phyloP scores from a whole-genome alignment of 2,797 vertebrate species.

The Thunnus albacares region DNA sequence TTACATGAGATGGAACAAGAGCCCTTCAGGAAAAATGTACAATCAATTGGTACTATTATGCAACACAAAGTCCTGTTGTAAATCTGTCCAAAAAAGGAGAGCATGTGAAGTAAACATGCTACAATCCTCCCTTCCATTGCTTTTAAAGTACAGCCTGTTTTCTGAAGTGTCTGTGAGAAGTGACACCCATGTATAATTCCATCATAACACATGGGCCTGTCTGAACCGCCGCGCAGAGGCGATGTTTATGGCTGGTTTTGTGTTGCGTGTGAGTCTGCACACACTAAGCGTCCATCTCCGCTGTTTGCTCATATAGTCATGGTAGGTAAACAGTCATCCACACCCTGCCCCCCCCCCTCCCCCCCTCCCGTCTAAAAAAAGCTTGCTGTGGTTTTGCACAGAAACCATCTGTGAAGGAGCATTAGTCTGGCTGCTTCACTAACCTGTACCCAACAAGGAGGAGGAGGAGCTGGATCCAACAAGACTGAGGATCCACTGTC shows the following conservation, averaged over 20 bases:
- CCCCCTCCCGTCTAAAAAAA: constrained; percentile 72
- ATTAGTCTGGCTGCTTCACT: constrained; percentile 32
- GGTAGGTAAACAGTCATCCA: constrained; percentile 65
- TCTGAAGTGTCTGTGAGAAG: constrained; percentile 34
- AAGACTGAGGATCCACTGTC: constrained; percentile 60
- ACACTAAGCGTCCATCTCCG: constrained; percentile 18
- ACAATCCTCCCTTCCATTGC: neutral
- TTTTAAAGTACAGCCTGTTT: constrained; percentile 27
- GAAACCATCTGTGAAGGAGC: constrained; percentile 55
- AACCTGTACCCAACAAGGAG: constrained; percentile 5
- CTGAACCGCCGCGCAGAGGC: constrained; percentile 21
- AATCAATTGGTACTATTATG: constrained; percentile 7
- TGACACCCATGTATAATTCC: constrained; percentile 48
- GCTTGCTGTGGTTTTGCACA: constrained; percentile 64
- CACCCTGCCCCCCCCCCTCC: constrained; percentile 66
- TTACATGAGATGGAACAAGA: neutral
- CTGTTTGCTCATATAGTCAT: constrained; percentile 66
- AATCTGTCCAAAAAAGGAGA: neutral
- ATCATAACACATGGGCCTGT: constrained; percentile 30
- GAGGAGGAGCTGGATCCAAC: constrained; percentile 29
- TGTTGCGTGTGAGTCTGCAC: constrained; percentile 34
- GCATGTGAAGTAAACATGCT: neutral
- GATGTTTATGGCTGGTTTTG: constrained; percentile 47
- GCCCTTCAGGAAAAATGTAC: neutral
- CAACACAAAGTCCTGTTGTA: neutral